phyloP scores from a whole-genome alignment of 2,888 invertebrate genomes.

The Noctua pronuba region DNA sequence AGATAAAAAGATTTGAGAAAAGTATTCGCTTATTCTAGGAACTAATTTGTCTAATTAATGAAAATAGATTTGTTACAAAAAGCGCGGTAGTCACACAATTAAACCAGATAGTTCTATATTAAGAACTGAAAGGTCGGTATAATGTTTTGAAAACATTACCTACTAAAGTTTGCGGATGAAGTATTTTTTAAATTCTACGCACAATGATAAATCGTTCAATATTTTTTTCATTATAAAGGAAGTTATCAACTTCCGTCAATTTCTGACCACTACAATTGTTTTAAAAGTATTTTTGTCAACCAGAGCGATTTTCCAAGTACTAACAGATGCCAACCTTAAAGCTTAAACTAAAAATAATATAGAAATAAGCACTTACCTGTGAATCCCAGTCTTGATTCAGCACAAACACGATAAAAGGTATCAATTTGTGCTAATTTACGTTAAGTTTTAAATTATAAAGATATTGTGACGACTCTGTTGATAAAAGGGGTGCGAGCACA shows the following conservation, averaged over 20 bases:
- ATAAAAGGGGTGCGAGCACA: conserved; percentile 42
- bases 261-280: not conserved
- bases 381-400: conserved; percentile 3
- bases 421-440: conserved; percentile 1
- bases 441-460: not conserved
- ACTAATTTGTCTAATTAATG: conserved; percentile 15
- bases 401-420: conserved; percentile 12
- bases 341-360: conserved; percentile 2
- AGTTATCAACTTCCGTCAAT: not conserved
- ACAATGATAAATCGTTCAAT: not conserved
- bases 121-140: not conserved
- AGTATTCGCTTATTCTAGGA: not conserved
- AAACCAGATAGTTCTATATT: not conserved
- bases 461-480: conserved; percentile 49
- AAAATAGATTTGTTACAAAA: conserved; percentile 13
- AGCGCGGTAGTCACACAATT: not conserved
- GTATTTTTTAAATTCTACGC: not conserved
- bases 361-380: conserved; percentile 60
- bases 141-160: not conserved
- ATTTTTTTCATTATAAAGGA: not conserved
- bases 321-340: not conserved
- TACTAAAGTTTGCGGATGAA: not conserved
- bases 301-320: not conserved
- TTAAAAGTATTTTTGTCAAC: not conserved
- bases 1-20: conserved; percentile 6